A percentile compares a stretch with the other conserved stretches of the same genome.
phyloP scores from a whole-genome alignment of 1,140 invertebrate species.

The Pachypeltis micranthus region DNA sequence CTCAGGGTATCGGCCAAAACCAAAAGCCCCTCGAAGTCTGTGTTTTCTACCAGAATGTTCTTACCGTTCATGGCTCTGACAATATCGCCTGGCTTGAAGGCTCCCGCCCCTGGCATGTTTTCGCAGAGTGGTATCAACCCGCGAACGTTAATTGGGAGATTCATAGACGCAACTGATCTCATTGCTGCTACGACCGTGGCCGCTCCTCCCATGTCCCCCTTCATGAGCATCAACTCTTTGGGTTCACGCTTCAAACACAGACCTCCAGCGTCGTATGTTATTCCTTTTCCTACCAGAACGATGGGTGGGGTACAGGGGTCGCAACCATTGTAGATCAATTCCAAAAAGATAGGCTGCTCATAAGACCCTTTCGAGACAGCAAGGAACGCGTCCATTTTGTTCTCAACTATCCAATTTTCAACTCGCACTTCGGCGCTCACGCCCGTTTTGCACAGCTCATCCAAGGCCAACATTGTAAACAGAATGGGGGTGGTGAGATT shows the following conservation, averaged over 20 bases:
- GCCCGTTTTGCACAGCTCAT: slow-evolving; percentile 36
- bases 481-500: slow-evolving; percentile 50
- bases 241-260: slow-evolving; percentile 44
- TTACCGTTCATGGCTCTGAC: slow-evolving; percentile 51
- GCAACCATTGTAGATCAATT: slow-evolving; percentile 40
- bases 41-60: slow-evolving; percentile 50
- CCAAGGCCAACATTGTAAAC: slow-evolving; percentile 41
- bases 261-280: slow-evolving; percentile 57
- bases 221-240: slow-evolving; percentile 45
- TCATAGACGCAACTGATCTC: slow-evolving; percentile 38
- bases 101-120: slow-evolving; percentile 47
- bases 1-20: slow-evolving; percentile 49
- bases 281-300: slow-evolving; percentile 41
- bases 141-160: slow-evolving; percentile 44
- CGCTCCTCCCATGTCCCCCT: slow-evolving; percentile 56
- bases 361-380: slow-evolving; percentile 46
- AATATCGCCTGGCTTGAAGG: slow-evolving; percentile 51
- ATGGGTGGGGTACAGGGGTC: slow-evolving; percentile 35
- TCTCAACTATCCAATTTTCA: slow-evolving; percentile 43
- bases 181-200: slow-evolving; percentile 45
- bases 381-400: slow-evolving; percentile 51
- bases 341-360: slow-evolving; percentile 47
- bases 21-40: slow-evolving; percentile 51
- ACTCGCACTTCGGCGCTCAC: slow-evolving; percentile 41
- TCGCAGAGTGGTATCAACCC: slow-evolving; percentile 45